These are phyloP conservation scores for Temnopleurus reevesii DNA, from an alignment of 53 echinoderm and acorn worm species.

Conservation along the genomic window DNA sequence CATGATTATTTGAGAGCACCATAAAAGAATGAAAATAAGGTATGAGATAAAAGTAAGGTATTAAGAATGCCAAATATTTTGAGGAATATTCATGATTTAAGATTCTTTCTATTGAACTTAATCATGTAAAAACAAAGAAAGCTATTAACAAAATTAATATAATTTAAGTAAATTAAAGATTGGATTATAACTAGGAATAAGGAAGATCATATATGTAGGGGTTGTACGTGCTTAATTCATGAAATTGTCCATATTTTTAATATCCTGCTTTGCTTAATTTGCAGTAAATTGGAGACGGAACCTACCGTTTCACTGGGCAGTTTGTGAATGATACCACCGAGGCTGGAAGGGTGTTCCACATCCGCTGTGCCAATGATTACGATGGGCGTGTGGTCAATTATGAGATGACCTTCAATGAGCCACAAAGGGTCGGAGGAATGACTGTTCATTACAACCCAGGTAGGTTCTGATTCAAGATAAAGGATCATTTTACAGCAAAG, in stretches of 20 bases:
- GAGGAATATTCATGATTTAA: no score
- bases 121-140: no score
- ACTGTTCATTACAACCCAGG: constrained; percentile 38
- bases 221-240: no score
- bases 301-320: background rate
- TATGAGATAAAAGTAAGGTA: no score
- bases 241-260: background rate
- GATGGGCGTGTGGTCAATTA: background rate
- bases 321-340: constrained; percentile 17
- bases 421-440: background rate
- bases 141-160: no score
- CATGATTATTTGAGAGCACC: no score
- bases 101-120: no score
- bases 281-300: constrained; percentile 27
- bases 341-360: background rate
- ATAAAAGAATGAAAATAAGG: no score
- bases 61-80: no score
- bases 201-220: no score
- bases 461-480: background rate
- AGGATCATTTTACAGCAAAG: background rate
- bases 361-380: background rate
- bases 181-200: no score
- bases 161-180: no score
- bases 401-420: background rate
- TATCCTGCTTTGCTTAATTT: background rate